These are phyloP conservation scores for Phoxinus dragarum DNA, from an alignment of 2,797 vertebrate genomes.

Conservation along the genomic window DNA sequence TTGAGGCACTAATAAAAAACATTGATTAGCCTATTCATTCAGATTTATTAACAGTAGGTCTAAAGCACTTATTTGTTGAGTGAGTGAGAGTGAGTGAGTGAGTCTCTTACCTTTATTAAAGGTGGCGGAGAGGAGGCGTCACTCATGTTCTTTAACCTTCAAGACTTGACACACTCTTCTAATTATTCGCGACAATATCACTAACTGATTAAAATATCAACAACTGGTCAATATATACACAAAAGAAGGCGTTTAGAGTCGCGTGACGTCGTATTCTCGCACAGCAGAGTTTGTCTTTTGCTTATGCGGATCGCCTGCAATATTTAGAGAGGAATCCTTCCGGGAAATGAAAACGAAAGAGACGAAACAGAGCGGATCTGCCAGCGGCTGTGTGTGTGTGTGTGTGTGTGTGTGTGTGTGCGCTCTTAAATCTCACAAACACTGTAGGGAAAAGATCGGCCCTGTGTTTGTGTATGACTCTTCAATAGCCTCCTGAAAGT, in stretches of 20 bases:
- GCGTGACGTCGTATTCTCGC: not conserved
- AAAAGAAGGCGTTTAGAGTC: not conserved
- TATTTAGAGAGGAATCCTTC: conserved; percentile 68
- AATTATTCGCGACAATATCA: not conserved
- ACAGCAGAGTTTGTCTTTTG: conserved; percentile 1
- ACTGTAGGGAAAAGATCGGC: not conserved
- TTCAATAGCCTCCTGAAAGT: not conserved
- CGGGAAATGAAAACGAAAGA: conserved; percentile 91
- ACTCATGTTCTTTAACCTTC: conserved; percentile 66
- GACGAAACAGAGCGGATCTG: conserved; percentile 79
- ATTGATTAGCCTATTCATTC: not conserved
- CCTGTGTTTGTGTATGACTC: not conserved
- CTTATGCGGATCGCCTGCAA: not conserved
- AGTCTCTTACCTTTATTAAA: conserved; percentile 74
- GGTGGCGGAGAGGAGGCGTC: conserved; percentile 62
- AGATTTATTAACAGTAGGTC: not conserved
- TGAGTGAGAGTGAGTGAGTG: no score
- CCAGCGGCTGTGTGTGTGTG: conserved; percentile 43
- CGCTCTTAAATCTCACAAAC: conserved; percentile 1
- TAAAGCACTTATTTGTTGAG: not conserved
- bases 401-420: conserved; percentile 48
- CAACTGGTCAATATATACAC: not conserved
- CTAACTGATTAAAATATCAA: not conserved
- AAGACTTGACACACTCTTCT: conserved; percentile 1
- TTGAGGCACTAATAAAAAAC: not conserved